Evolutionary conservation across 1,140 invertebrate species (phyloP), one percentile per base, ranked within the genome.

Genomic region (Ctenoplectra terminalis): DNA sequence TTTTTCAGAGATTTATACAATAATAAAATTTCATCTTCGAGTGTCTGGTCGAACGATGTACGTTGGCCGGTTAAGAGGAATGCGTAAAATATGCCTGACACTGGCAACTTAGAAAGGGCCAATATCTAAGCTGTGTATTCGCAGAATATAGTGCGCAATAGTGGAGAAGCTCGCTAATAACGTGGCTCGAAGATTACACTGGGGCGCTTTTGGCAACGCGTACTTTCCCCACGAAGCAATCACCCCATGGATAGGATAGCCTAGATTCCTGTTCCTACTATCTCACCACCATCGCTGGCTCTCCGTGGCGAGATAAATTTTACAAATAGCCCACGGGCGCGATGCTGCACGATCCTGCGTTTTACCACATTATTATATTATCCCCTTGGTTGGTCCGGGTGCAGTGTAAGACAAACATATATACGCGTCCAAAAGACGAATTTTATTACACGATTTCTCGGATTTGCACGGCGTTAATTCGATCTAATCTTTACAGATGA

Each of bases 271-370:
- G 48, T 54, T 26, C 54, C 74, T 46, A 40, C 71, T 86, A 83
- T 80, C 61, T 87, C 71, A 56, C 79, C 67, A 46, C 23, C 46
- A 37, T 80, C 73, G 77, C 31, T 78, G 80, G 69, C 46, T 79
- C 48, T 48, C 17, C 54, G 52, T n/a, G 54, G 69, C 50, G 69
- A 83, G 85, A 87, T 87, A 87, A 87, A 87, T 87, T 87, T 81
- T 81, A 79, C 85, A 81, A 87, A 87, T 87, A 66, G 81, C 84
- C 75, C 50, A 34, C 52, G 85, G n/a, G 83, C 86, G 54, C 52
- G 56, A 52, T 54, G 46, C 29, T 80, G 67, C 31, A 40, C 58
- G 56, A 54, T 63, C 58, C 31, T 64, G 48, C 69, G 70, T 87
- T 87, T 81, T 43, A 74, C 58, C 82, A 58, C 77, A 58, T 87